Base-by-base conservation (phyloP, 2,888 invertebrate species). In the Ernsta delagoae region DNA sequence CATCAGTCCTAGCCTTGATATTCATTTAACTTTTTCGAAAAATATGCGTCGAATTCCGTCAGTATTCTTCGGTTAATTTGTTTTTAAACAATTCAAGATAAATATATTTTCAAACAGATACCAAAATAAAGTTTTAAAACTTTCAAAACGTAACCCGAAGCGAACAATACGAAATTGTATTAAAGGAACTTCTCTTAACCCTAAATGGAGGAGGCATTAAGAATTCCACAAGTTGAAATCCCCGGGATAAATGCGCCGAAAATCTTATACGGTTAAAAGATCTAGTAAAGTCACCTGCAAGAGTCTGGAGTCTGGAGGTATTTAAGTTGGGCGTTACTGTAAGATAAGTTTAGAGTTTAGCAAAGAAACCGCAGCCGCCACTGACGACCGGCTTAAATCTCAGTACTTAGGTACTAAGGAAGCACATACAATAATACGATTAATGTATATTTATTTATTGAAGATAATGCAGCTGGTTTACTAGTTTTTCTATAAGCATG, bases 381-480 rank as follows among this genome's bases (percentile, higher is more conserved):
- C 88, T 90, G 88, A 89, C 83, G 87, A 86, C 86, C 81, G 82
- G 83, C 83, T 90, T 89, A 89, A 89, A 89, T 89, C 88, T 86
- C 80, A 77, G 77, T n/a, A n/a, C n/a, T n/a, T 4, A 31, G 5
- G 6, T 36, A 36, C 36, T 64, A 64, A 69, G 59, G 69, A 36
- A 36, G 63, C 53, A 50, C 11, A 11, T 59, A 69, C 59, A 64
- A 31, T 64, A 43, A 11, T n/a, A 24, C 36, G 8, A n/a, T n/a
- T n/a, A n/a, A 39, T 34, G 39, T 41, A 62, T 50, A 48, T 24
- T 56, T 54, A 12, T 57, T 34, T 57, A n/a, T 5, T 48, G 6
- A 48, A 48, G 12, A 48, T 48, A 48, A 48, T 6, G n/a, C n/a
- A n/a, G n/a, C n/a, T n/a, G n/a, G n/a, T n/a, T n/a, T n/a, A n/a